Evolutionary conservation across 2,888 invertebrate genomes (phyloP).

Genomic region (Meta bourneti): DNA sequence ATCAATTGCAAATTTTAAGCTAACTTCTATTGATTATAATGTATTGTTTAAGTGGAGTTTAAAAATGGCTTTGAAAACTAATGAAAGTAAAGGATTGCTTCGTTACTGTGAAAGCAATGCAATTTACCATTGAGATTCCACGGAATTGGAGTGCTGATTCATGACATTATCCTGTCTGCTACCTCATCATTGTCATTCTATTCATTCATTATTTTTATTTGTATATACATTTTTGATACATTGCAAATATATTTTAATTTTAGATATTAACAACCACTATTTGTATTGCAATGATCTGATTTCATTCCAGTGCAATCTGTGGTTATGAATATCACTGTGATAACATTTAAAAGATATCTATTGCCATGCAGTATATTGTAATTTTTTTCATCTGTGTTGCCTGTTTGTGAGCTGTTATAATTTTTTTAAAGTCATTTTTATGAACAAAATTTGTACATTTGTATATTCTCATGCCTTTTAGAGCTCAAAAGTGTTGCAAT

Average conservation of each 20-base stretch:
- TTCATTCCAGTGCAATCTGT: slow-evolving; percentile 35
- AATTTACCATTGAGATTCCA: background rate
- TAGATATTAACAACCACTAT: slow-evolving; percentile 62
- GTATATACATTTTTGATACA: slow-evolving; percentile 62
- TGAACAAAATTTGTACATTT: slow-evolving; percentile 69
- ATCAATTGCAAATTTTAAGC: too few relatives aligned
- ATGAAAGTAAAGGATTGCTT: too few relatives aligned
- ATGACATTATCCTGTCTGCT: slow-evolving; percentile 56
- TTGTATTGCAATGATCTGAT: slow-evolving; percentile 8
- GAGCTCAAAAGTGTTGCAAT: slow-evolving; percentile 41
- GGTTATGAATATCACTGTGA: slow-evolving; percentile 72
- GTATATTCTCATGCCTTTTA: slow-evolving; percentile 25
- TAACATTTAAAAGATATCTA: slow-evolving; percentile 54
- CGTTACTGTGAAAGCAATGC: background rate
- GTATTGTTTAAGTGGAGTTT: too few relatives aligned
- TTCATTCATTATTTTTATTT: slow-evolving; percentile 55
- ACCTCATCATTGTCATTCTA: slow-evolving; percentile 64
- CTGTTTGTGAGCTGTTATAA: slow-evolving; percentile 47
- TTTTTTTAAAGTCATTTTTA: slow-evolving; percentile 58
- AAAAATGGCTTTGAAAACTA: too few relatives aligned
- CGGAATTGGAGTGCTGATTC: background rate
- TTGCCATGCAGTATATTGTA: slow-evolving; percentile 69
- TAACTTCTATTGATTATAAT: too few relatives aligned
- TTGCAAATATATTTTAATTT: slow-evolving; percentile 59
- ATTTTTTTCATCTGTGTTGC: slow-evolving; percentile 60